These are phyloP conservation scores for Bombus pascuorum DNA, from an alignment of 1,140 invertebrate genomes.

Conservation along the genomic window DNA sequence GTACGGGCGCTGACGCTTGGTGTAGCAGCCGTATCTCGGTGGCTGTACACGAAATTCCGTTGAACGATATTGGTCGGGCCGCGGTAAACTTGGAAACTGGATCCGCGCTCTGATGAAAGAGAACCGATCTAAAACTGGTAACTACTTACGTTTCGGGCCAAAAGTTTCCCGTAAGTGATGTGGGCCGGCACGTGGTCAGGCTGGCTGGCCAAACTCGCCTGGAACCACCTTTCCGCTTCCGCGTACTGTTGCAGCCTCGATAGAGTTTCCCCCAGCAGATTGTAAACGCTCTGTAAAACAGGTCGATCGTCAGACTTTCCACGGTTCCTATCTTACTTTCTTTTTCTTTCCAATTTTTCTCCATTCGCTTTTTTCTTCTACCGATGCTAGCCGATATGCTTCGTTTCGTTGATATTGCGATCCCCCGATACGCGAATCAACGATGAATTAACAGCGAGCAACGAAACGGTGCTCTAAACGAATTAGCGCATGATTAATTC, in stretches of 20 bases:
- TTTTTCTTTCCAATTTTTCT: not conserved
- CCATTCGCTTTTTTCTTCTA: not conserved
- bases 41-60: slow-evolving; percentile 27
- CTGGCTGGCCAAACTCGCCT: slow-evolving; percentile 90
- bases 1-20: not conserved
- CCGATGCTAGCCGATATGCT: not conserved
- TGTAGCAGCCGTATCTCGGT: slow-evolving; percentile 5
- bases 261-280: slow-evolving; percentile 93
- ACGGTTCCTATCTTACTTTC: not conserved
- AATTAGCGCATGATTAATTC: slow-evolving; percentile 5
- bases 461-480: not conserved
- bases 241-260: slow-evolving; percentile 90
- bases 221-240: slow-evolving; percentile 93
- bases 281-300: slow-evolving; percentile 88
- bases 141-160: slow-evolving; percentile 92
- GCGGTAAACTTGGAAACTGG: slow-evolving; percentile 46
- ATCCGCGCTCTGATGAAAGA: slow-evolving; percentile 46
- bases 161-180: slow-evolving; percentile 94
- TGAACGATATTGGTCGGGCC: slow-evolving; percentile 24
- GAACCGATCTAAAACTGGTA: slow-evolving; percentile 58
- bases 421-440: no score
- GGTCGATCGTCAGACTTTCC: not conserved
- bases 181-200: slow-evolving; percentile 94
- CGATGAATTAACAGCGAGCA: no score
- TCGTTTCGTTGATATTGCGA: not conserved